Base-by-base conservation (phyloP, 2,113 vertebrate genomes). In the Hipposideros armiger region DNA sequence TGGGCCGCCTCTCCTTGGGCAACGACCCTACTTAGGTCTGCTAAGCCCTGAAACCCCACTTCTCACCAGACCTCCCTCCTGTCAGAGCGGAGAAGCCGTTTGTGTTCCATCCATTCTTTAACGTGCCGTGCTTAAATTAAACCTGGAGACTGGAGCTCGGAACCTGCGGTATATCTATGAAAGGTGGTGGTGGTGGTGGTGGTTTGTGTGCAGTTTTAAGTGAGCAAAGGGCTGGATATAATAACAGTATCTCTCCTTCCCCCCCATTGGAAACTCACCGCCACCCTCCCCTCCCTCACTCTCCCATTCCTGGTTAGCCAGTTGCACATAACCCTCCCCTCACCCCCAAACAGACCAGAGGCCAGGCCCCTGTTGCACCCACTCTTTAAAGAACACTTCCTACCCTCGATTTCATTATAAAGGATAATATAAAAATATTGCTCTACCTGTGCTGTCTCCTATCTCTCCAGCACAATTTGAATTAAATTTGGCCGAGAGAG, bases 401-500 rank as follows among this genome's bases (percentile, higher is more conserved):
- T 50, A 83, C 17, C 28, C 70, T 72, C 86, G 30, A 70, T 87
- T 93, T 78, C 87, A 95, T 80, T 91, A 56, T n/a, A 81, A 89
- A 82, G 16, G 50, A 20, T 84, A 77, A 85, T 70, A 74, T 66
- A 70, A 95, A 95, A 85, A 80, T 30, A 94, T 74, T 32, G 19
- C 11, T 50, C 56, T n/a, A 2, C 0, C 0, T 30, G 28, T 40
- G 17, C 22, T 17, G 17, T 28, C 54, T 90, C 81, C 80, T 77
- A 26, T 86, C 88, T 95, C 66, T 72, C 60, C 47, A 67, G 80
- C n/a, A 66, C 52, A 19, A 78, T 40, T 89, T 72, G 78, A 82
- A 86, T 92, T 72, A 80, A 86, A 97, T 97, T 96, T 90, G 95
- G n/a, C 85, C 52, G 24, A 60, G 45, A 96, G 77, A 85, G 24